Conservation (phyloP, 2,888 invertebrate genomes). For the Melanostoma mellinum region DNA sequence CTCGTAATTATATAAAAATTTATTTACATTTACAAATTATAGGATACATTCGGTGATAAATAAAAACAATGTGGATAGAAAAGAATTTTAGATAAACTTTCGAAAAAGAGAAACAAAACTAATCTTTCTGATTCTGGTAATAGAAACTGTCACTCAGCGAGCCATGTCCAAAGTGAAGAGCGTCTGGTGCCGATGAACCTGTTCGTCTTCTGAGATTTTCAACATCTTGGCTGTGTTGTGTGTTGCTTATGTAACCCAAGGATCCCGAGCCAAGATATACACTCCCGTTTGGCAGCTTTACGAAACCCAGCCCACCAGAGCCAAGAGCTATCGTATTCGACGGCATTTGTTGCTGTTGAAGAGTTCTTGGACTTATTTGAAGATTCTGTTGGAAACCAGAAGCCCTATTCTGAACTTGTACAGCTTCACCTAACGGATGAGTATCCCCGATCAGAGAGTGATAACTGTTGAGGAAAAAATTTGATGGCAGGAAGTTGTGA, state of each 20-base stretch:
- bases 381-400: constrained; percentile 43
- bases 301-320: constrained; percentile 81
- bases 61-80: constrained; percentile 32
- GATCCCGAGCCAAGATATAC: constrained; percentile 82
- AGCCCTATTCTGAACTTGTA: constrained; percentile 54
- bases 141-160: constrained; percentile 75
- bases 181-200: constrained; percentile 77
- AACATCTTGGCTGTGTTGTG: constrained; percentile 77
- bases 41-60: constrained; percentile 64
- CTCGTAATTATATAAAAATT: constrained; percentile 32
- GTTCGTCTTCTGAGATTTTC: constrained; percentile 79
- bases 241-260: constrained; percentile 80
- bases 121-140: constrained; percentile 24
- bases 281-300: constrained; percentile 80
- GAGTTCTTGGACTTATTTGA: constrained; percentile 10
- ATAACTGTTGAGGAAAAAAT: constrained; percentile 76
- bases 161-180: constrained; percentile 80
- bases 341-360: constrained; percentile 48
- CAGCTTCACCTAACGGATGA: constrained; percentile 64
- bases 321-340: constrained; percentile 79
- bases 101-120: background rate
- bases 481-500: constrained; percentile 76
- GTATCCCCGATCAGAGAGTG: constrained; percentile 76
- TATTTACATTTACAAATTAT: constrained; percentile 63
- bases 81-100: constrained; percentile 1